Conservation (phyloP, 2,888 invertebrate species). For the Gymnoscelis rufifasciata region DNA sequence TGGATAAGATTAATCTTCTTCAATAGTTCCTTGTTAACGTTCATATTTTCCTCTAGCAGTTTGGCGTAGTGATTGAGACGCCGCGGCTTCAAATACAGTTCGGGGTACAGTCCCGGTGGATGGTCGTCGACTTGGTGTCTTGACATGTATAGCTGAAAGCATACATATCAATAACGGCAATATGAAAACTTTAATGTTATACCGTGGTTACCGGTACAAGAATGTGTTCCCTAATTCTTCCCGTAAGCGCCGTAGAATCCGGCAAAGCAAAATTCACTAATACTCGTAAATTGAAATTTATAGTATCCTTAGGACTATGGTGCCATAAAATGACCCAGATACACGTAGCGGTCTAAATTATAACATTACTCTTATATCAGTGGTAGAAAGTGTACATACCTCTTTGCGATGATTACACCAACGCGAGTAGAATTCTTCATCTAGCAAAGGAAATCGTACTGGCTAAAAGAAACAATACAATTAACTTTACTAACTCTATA, state of each 20-base stretch:
- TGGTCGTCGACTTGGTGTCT: constrained; percentile 68
- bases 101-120: constrained; percentile 75
- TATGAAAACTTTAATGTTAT: too few species aligned
- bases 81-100: constrained; percentile 72
- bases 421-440: constrained; percentile 51
- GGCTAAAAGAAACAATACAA: constrained; percentile 60
- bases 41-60: constrained; percentile 65
- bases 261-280: too few species aligned
- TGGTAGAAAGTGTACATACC: too few species aligned
- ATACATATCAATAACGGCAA: not conserved
- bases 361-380: too few species aligned
- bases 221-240: too few species aligned
- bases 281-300: too few species aligned
- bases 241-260: too few species aligned
- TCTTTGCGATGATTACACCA: constrained; percentile 71
- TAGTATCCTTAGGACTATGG: too few species aligned
- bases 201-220: too few species aligned
- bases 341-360: too few species aligned
- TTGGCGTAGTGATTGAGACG: constrained; percentile 70
- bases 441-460: constrained; percentile 56
- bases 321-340: too few species aligned
- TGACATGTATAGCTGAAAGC: constrained; percentile 54
- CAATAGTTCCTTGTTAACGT: constrained; percentile 78
- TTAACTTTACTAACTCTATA: too few species aligned
- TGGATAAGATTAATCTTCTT: constrained; percentile 80